Percentiles rank a stretch among this genome's conserved stretches.
Evolutionary conservation across 2,888 invertebrate species (phyloP).

Genomic region (Pocota personata): DNA sequence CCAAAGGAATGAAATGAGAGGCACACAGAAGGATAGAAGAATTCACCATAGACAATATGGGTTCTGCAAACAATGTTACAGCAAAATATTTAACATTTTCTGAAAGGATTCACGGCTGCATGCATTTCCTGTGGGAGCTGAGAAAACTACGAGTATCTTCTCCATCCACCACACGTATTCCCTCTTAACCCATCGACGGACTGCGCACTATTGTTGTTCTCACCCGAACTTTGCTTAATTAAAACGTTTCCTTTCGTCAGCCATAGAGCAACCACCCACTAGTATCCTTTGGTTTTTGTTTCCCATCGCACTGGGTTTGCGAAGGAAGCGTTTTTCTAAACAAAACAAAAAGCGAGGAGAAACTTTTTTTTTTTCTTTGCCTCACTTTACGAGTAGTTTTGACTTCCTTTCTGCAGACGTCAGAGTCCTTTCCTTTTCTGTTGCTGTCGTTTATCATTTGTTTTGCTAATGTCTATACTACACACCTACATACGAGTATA

Average conservation of each 20-base stretch:
- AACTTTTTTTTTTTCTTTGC: background rate
- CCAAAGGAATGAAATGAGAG: background rate
- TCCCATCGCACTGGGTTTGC: conserved; percentile 39
- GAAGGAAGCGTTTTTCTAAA: conserved; percentile 63
- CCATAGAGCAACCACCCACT: background rate
- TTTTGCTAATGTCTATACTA: conserved; percentile 3
- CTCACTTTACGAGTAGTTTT: conserved; percentile 15
- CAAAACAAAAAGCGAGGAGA: conserved; percentile 57
- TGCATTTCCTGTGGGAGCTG: conserved; percentile 39
- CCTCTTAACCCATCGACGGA: background rate
- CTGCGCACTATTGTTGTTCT: conserved; percentile 48
- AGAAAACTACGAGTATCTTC: background rate
- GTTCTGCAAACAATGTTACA: conserved; percentile 50
- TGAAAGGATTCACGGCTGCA: conserved; percentile 61
- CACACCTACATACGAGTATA: background rate
- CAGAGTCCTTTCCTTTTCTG: conserved; percentile 26
- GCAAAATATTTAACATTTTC: conserved; percentile 61
- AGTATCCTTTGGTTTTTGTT: conserved; percentile 20
- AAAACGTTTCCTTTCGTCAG: conserved; percentile 57
- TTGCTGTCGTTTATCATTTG: conserved; percentile 29
- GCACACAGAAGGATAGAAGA: background rate
- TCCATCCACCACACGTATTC: background rate
- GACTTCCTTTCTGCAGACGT: conserved; percentile 46
- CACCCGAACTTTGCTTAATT: conserved; percentile 71
- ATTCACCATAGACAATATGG: conserved; percentile 29